phyloP scores from a whole-genome alignment of 2,113 vertebrate genomes.

The Megaceryle maxima region DNA sequence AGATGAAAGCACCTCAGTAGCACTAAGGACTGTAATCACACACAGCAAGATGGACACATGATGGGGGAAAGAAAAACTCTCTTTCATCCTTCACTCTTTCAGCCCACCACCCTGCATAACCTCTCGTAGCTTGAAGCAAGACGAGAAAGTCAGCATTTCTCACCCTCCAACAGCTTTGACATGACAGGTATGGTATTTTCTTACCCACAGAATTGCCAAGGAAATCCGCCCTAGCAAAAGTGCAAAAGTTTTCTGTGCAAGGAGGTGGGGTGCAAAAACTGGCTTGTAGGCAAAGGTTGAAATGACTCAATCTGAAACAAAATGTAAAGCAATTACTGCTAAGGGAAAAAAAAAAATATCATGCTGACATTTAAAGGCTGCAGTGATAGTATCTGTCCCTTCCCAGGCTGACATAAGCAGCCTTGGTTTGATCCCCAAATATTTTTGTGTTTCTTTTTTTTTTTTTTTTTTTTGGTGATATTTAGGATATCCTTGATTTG shows the following conservation, averaged over 20 bases:
- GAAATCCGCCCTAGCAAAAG: conserved; percentile 61
- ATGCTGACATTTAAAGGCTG: conserved; percentile 63
- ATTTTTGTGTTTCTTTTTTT: conserved; percentile 11
- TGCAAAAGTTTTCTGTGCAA: conserved; percentile 58
- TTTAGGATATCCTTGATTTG: neutral
- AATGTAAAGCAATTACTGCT: conserved; percentile 63
- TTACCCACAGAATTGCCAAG: conserved; percentile 53
- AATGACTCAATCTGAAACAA: conserved; percentile 66
- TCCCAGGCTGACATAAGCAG: conserved; percentile 66
- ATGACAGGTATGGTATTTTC: conserved; percentile 70
- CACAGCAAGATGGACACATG: neutral
- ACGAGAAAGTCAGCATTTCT: conserved; percentile 38
- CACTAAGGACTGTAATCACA: neutral
- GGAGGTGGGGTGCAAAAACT: conserved; percentile 57
- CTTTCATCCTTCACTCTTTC: neutral
- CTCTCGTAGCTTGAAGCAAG: conserved; percentile 23
- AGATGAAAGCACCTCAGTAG: neutral
- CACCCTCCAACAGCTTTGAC: conserved; percentile 48
- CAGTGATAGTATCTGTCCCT: conserved; percentile 72
- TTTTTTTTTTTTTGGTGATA: neutral
- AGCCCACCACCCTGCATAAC: neutral
- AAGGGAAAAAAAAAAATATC: conserved; percentile 19
- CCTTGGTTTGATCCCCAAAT: conserved; percentile 72
- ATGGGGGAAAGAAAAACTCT: neutral
- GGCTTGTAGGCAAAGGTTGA: conserved; percentile 66